phyloP scores from a whole-genome alignment of 2,113 vertebrate genomes.

The Brachypodius melanocephalos region DNA sequence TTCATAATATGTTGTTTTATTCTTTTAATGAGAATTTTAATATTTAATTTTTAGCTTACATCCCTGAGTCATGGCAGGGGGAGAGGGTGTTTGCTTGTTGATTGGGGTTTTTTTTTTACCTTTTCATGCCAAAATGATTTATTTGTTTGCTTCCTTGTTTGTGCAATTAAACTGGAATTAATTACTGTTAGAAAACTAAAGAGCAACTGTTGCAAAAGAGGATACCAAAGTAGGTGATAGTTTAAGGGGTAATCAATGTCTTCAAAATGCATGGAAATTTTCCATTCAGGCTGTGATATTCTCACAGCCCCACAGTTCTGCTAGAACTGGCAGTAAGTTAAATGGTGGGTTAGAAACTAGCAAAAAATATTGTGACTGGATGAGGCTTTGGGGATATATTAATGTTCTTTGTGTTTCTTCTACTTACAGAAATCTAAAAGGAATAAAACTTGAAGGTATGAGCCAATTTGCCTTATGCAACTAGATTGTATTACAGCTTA shows the following conservation, averaged over 20 bases:
- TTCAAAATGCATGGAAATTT: background rate
- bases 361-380: background rate
- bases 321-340: background rate
- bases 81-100: background rate
- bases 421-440: background rate
- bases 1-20: background rate
- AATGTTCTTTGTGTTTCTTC: background rate
- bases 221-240: background rate
- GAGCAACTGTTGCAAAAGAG: conserved; percentile 8
- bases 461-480: background rate
- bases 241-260: background rate
- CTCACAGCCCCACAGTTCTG: background rate
- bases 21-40: background rate
- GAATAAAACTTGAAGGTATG: background rate
- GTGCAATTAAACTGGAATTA: conserved; percentile 41
- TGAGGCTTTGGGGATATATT: background rate
- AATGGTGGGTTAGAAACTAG: background rate
- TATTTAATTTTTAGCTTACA: background rate
- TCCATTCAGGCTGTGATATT: background rate
- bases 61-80: background rate
- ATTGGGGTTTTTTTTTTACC: background rate
- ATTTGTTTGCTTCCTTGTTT: conserved; percentile 36
- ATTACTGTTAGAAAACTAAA: conserved; percentile 33
- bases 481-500: background rate
- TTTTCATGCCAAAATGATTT: conserved; percentile 26